Conservation (phyloP, 37 sponge, comb jelly and placozoan genomes). For the Diacarnus erythraeanus region DNA sequence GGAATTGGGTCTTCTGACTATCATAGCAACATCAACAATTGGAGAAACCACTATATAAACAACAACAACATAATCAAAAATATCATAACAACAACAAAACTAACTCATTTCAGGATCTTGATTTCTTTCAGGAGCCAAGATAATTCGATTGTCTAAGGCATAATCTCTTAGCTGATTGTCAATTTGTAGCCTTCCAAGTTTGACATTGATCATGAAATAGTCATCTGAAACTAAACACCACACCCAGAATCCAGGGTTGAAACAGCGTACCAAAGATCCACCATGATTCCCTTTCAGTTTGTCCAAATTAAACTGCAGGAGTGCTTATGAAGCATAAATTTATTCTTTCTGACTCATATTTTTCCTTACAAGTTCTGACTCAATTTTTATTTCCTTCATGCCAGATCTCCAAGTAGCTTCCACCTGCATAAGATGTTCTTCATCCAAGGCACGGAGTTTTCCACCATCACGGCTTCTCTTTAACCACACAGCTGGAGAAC, state of each 20-base stretch:
- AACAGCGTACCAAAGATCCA: conserved; percentile 5
- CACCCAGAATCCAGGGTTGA: conserved; percentile 33
- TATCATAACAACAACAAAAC: background rate
- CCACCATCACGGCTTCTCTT: background rate
- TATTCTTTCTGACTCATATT: no score
- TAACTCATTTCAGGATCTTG: conserved; percentile 1
- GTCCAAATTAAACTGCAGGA: conserved; percentile 6
- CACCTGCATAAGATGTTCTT: background rate
- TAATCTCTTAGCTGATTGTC: conserved; percentile 16
- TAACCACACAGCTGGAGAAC: conserved; percentile 34
- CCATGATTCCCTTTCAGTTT: background rate
- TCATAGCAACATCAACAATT: background rate
- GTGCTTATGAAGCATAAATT: no score
- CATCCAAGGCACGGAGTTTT: background rate
- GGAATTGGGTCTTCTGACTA: background rate
- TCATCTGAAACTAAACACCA: background rate
- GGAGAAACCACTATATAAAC: background rate
- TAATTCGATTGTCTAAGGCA: conserved; percentile 12
- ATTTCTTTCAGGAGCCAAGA: conserved; percentile 9
- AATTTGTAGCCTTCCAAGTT: conserved; percentile 9
- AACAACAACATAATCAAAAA: background rate
- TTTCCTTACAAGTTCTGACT: conserved; percentile 12
- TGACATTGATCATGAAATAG: background rate
- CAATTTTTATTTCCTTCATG: background rate
- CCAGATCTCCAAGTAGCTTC: conserved; percentile 15